A percentile compares a stretch with the other conserved stretches of the same genome.
These are phyloP conservation scores for Acheta domesticus DNA, from an alignment of 2,888 invertebrate genomes.

Conservation along the genomic window DNA sequence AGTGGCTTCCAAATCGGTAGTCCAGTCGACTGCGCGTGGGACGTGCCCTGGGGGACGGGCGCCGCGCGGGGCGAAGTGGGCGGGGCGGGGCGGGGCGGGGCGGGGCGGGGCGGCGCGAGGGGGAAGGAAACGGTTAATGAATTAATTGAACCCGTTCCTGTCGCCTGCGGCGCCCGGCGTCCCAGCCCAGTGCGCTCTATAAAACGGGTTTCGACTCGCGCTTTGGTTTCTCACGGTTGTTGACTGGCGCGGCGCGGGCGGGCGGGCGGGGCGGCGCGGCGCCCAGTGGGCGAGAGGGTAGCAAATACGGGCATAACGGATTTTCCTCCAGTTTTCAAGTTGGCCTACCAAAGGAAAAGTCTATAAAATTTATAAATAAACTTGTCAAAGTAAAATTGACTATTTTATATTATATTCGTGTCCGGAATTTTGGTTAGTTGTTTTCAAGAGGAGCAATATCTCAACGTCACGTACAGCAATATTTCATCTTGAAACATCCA, in stretches of 20 bases:
- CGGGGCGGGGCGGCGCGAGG: not conserved
- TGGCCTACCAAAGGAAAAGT: too few relatives aligned
- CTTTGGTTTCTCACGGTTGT: conserved; percentile 7
- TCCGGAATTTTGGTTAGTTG: too few relatives aligned
- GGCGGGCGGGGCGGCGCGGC: not conserved
- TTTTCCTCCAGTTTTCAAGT: too few relatives aligned
- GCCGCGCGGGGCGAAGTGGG: too few relatives aligned
- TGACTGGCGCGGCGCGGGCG: not conserved
- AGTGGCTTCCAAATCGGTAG: too few relatives aligned
- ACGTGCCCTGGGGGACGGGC: too few relatives aligned
- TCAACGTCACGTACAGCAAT: not conserved
- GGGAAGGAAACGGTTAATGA: conserved; percentile 18
- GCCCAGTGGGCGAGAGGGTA: not conserved
- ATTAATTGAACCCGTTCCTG: conserved; percentile 18
- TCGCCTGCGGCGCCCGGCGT: not conserved
- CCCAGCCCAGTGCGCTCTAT: not conserved
- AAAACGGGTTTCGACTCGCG: not conserved
- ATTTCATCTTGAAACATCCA: not conserved
- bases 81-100: too few relatives aligned
- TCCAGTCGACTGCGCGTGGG: too few relatives aligned
- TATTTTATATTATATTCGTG: too few relatives aligned
- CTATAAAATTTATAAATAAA: too few relatives aligned
- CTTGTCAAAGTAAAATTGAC: too few relatives aligned
- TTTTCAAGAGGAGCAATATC: too few relatives aligned
- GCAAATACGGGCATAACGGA: not conserved